phyloP scores from a whole-genome alignment of 2,888 invertebrate species.

The Dryocosmus kuriphilus region DNA sequence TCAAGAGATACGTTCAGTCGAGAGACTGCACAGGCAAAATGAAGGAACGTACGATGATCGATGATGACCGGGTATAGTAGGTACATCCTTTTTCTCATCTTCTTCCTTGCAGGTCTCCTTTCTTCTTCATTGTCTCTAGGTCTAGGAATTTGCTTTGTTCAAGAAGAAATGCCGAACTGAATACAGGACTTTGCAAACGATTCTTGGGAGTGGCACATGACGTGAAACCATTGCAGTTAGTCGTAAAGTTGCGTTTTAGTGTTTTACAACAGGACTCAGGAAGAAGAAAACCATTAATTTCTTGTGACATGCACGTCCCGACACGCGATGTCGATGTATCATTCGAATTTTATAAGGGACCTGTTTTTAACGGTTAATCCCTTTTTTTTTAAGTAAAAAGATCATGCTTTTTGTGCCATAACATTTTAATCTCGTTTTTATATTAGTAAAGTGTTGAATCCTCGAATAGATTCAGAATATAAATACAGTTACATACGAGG shows the following conservation, averaged over 20 bases:
- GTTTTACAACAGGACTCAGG: conserved; percentile 6
- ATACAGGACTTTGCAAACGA: conserved; percentile 14
- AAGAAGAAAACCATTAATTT: conserved; percentile 19
- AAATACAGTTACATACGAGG: no score
- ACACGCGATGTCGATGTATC: neutral
- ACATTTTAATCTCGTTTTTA: neutral
- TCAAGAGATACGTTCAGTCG: neutral
- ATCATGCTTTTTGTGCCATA: neutral
- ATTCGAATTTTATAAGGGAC: neutral
- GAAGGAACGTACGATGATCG: conserved; percentile 14
- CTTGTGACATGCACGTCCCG: neutral
- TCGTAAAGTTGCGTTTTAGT: conserved; percentile 25
- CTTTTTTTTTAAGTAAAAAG: neutral
- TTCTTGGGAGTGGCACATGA: conserved; percentile 29
- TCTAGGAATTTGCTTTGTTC: conserved; percentile 24
- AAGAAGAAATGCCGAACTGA: conserved; percentile 7
- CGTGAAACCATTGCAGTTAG: conserved; percentile 17
- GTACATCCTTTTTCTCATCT: neutral
- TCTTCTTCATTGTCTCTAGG: neutral
- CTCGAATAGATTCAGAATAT: no score
- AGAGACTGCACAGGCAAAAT: conserved; percentile 1
- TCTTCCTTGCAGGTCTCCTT: neutral
- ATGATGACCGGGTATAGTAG: conserved; percentile 10
- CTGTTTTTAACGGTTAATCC: neutral
- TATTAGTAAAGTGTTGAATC: no score